Evolutionary conservation across 2,113 vertebrate genomes (phyloP).

Genomic region (Neoarius graeffei): DNA sequence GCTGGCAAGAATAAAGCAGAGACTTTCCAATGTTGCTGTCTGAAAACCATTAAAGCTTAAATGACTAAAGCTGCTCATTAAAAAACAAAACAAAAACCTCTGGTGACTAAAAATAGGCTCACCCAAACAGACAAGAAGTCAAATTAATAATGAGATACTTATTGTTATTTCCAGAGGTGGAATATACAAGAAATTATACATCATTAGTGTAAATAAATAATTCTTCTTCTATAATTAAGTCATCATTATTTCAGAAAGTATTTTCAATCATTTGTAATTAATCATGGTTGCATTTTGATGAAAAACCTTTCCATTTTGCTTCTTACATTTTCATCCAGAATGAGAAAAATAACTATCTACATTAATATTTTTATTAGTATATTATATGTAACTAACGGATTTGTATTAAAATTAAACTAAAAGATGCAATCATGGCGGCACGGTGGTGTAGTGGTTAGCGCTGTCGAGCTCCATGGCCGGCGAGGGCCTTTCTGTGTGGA

Average conservation of each 20-base stretch:
- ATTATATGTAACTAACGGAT: no score
- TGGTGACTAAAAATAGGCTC: not conserved
- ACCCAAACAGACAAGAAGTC: not conserved
- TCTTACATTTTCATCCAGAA: not conserved
- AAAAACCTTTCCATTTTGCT: not conserved
- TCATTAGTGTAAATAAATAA: not conserved
- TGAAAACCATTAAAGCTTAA: not conserved
- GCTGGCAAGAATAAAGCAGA: not conserved
- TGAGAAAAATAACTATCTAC: no score
- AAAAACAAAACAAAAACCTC: not conserved
- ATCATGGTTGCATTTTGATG: not conserved
- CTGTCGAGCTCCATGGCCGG: no score
- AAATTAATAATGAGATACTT: not conserved
- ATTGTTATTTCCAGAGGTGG: not conserved
- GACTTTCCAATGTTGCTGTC: slow-evolving; percentile 8
- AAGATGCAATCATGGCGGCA: no score
- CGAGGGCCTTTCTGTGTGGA: no score
- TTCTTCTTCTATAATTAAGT: no score
- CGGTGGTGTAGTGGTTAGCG: no score
- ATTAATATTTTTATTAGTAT: no score
- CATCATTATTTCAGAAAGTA: not conserved
- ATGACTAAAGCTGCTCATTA: not conserved
- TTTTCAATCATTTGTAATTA: not conserved
- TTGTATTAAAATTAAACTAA: no score
- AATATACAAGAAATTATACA: not conserved